Base-by-base conservation (phyloP, 2,113 vertebrate genomes). In the Pan paniscus region DNA sequence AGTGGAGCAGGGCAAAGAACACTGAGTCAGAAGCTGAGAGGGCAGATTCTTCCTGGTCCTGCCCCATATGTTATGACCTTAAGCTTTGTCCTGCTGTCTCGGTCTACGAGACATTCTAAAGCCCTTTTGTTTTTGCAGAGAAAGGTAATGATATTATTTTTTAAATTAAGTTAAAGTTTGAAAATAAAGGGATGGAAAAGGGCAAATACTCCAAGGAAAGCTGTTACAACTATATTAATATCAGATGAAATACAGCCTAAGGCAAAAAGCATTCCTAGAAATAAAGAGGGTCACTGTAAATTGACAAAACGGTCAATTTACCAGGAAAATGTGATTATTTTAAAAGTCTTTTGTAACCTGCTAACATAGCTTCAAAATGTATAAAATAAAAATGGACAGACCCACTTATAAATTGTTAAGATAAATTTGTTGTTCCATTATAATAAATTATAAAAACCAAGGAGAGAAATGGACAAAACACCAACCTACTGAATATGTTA, bases 81-180 rank as follows among this genome's bases (percentile, higher is more conserved):
- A 18, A 14, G 25, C 46, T 52, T 30, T 35, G 5, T 32, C 17
- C 9, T 38, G 38, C 38, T 38, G 46, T 30, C 17, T 50, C 5
- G 12, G 3, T 6, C 72, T 2, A 0, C 16, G 0, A 17, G 35
- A 14, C 18, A 1, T 43, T 50, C 40, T 48, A 18, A 27, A 30
- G 27, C 80, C 5, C 20, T 52, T 43, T 40, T 40, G 40, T 40
- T 40, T 35, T 9, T 46, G 8, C 8, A 46, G 46, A 70, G 80
- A 55, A 30, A 87, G 9, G 50, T 52, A 27, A 52, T 73, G 3
- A 16, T 46, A 14, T 1, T 11, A 1, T 46, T 86, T 70, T 40
- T 80, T 25, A 5, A 50, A 59, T 48, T 38, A 90, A 85, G 40
- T 85, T 23, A 59, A 86, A 59, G 11, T 12, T 25, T 57, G 61